A percentile compares a stretch with the other conserved stretches of the same genome.
These are phyloP conservation scores for Tetramorium parvispinum DNA, from an alignment of 1,140 invertebrate species.

Conservation along the genomic window DNA sequence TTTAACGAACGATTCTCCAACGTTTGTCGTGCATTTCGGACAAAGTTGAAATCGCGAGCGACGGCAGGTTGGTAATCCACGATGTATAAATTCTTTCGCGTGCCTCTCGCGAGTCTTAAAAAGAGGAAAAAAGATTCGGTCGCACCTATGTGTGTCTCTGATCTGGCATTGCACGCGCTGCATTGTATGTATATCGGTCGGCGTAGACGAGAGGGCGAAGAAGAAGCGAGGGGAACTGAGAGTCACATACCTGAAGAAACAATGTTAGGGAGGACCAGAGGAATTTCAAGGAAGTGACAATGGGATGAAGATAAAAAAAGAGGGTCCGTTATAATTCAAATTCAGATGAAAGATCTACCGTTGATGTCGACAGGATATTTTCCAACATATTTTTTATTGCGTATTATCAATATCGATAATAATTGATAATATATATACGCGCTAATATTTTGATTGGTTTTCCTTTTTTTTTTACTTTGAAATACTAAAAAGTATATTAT, in stretches of 20 bases:
- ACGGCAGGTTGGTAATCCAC: constrained; percentile 51
- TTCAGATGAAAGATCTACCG: constrained; percentile 61
- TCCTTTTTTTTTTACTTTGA: no score
- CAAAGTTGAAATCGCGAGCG: constrained; percentile 5
- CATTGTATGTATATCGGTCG: constrained; percentile 83
- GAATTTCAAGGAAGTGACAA: constrained; percentile 49
- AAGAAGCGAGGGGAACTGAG: neutral
- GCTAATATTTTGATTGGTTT: no score
- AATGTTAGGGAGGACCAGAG: constrained; percentile 68
- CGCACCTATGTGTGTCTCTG: constrained; percentile 70
- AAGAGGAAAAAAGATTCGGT: constrained; percentile 24
- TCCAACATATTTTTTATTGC: constrained; percentile 9
- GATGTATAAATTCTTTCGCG: constrained; percentile 65
- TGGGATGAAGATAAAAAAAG: constrained; percentile 47
- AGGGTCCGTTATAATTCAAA: constrained; percentile 47
- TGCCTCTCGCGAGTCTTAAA: constrained; percentile 19
- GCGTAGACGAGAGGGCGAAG: constrained; percentile 39
- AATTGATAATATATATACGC: neutral
- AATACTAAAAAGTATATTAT: no score
- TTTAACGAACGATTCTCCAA: neutral
- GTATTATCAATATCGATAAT: neutral
- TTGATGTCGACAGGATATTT: constrained; percentile 68
- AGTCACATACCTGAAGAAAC: constrained; percentile 67
- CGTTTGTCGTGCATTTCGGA: neutral
- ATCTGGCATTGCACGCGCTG: constrained; percentile 70